Conservation (phyloP, 2,113 vertebrate genomes). For the Zingel zingel region DNA sequence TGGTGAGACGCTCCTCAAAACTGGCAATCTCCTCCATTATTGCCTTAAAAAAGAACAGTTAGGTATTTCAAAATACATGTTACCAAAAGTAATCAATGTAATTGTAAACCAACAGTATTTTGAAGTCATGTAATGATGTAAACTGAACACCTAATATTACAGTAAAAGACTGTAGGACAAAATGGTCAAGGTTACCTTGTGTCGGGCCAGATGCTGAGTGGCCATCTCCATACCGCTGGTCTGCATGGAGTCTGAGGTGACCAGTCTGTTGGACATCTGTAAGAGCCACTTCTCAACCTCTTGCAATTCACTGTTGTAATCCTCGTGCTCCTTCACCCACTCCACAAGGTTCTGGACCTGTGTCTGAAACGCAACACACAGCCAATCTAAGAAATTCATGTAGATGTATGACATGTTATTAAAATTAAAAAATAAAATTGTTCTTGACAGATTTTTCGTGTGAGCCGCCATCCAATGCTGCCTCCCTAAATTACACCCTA, state of each 20-base stretch:
- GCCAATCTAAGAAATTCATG: not conserved
- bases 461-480: not conserved
- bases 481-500: not conserved
- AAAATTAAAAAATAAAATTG: not conserved
- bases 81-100: too few species aligned
- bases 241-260: slow-evolving; percentile 91
- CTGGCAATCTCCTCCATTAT: slow-evolving; percentile 97
- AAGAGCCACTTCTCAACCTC: slow-evolving; percentile 96
- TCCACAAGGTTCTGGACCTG: slow-evolving; percentile 87
- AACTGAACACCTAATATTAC: not conserved
- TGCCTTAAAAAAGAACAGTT: slow-evolving; percentile 82
- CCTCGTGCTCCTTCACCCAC: slow-evolving; percentile 94
- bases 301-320: slow-evolving; percentile 92
- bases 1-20: slow-evolving; percentile 93
- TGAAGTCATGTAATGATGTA: not conserved
- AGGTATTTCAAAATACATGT: not conserved
- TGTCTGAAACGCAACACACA: slow-evolving; percentile 74
- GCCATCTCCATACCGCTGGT: slow-evolving; percentile 90
- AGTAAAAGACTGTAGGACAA: not conserved
- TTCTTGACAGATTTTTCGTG: not conserved
- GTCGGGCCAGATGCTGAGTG: slow-evolving; percentile 94
- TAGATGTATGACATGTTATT: not conserved
- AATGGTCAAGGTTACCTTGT: slow-evolving; percentile 87
- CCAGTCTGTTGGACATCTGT: slow-evolving; percentile 94
- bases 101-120: not conserved